phyloP scores from a whole-genome alignment of 2,888 invertebrate genomes.

The Taphrorychus bicolor region DNA sequence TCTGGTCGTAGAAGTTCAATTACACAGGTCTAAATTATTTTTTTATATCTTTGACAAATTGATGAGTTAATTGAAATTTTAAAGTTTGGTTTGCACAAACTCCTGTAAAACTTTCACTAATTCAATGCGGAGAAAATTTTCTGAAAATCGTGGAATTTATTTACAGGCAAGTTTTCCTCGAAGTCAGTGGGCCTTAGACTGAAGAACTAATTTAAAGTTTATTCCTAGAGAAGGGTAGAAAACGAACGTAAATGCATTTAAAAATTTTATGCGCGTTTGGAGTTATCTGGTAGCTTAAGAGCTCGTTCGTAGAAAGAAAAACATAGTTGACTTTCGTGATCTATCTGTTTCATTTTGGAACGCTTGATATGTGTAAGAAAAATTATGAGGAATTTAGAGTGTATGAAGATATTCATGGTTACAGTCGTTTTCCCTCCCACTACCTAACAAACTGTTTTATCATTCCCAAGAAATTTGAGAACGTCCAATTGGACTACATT shows the following conservation, averaged over 20 bases:
- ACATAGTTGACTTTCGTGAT: too few species aligned
- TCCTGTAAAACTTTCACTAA: constrained; percentile 6
- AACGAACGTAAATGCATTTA: constrained; percentile 25
- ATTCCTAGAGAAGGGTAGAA: constrained; percentile 21
- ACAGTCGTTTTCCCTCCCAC: too few species aligned
- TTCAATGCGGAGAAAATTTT: constrained; percentile 10
- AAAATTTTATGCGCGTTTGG: constrained; percentile 15
- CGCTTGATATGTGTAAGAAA: too few species aligned
- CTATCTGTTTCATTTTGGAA: too few species aligned
- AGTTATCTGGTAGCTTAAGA: too few species aligned
- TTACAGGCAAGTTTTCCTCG: constrained; percentile 21
- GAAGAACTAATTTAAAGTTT: constrained; percentile 30
- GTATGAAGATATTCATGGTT: too few species aligned
- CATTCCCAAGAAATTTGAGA: too few species aligned
- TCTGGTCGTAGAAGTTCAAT: background rate
- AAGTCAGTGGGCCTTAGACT: constrained; percentile 19
- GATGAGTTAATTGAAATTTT: background rate
- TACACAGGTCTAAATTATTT: background rate
- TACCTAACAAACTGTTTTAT: too few species aligned
- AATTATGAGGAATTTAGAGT: too few species aligned
- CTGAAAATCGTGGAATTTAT: constrained; percentile 24
- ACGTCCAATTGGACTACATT: too few species aligned
- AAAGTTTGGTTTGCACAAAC: background rate
- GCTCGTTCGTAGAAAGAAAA: too few species aligned
- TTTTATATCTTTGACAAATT: background rate